These are phyloP conservation scores for Amphiprion clarkii DNA, from an alignment of 2,797 vertebrate genomes.

Conservation along the genomic window DNA sequence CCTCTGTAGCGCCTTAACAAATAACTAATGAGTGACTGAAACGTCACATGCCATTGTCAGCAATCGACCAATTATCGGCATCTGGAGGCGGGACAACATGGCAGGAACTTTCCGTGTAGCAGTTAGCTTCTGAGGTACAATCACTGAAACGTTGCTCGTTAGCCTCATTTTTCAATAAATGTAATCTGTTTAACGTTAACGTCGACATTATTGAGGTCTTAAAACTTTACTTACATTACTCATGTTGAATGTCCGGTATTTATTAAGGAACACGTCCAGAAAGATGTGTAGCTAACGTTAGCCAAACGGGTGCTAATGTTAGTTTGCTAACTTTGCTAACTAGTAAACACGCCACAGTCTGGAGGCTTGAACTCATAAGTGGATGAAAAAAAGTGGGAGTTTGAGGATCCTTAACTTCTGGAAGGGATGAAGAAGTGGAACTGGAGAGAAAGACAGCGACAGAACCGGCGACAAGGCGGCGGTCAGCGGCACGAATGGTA, in stretches of 20 bases:
- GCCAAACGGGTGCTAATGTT: conserved; percentile 21
- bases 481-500: conserved; percentile 65
- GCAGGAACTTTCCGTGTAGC: conserved; percentile 22
- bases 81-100: conserved; percentile 52
- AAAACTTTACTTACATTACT: rapidly evolving
- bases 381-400: background rate
- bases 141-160: background rate
- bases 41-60: conserved; percentile 44
- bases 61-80: conserved; percentile 52
- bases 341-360: conserved; percentile 41
- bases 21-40: conserved; percentile 40
- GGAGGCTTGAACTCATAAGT: background rate
- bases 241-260: background rate
- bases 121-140: conserved; percentile 19
- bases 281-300: conserved; percentile 29
- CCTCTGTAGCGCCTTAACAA: background rate
- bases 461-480: conserved; percentile 54
- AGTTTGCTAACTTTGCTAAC: conserved; percentile 55
- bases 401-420: background rate
- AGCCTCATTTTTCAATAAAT: background rate
- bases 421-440: conserved; percentile 79
- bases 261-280: background rate
- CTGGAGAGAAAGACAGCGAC: conserved; percentile 70
- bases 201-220: background rate
- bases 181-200: background rate